These are phyloP conservation scores for Myodes glareolus DNA, from an alignment of 2,113 vertebrate species.

Conservation along the genomic window DNA sequence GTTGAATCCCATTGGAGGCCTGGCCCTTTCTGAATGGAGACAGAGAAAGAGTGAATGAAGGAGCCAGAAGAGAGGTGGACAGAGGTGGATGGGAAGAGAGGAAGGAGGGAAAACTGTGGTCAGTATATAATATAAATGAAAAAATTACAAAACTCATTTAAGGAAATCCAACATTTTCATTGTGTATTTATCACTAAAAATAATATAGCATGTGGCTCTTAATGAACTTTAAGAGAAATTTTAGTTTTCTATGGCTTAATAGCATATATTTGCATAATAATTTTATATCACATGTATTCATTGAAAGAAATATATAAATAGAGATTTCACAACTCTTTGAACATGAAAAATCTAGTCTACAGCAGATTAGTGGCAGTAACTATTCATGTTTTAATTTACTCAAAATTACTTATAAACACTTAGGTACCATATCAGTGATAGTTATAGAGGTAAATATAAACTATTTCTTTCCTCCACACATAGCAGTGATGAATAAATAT, in stretches of 20 bases:
- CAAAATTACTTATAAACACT: constrained; percentile 14
- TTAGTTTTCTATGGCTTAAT: constrained; percentile 40
- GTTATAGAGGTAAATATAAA: not conserved
- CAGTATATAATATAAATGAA: not conserved
- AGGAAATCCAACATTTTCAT: not conserved
- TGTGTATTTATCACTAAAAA: constrained; percentile 10
- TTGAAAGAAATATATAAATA: not conserved
- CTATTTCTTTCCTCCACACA: not conserved
- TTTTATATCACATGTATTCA: not conserved
- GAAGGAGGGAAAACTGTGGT: not conserved
- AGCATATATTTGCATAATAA: constrained; percentile 21
- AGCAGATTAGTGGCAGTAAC: not conserved
- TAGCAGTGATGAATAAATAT: constrained; percentile 34
- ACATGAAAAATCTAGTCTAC: not conserved
- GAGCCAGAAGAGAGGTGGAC: not conserved
- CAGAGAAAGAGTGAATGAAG: not conserved
- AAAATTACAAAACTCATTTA: not conserved
- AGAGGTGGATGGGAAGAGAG: not conserved
- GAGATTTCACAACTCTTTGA: not conserved
- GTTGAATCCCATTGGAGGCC: not conserved
- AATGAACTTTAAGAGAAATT: constrained; percentile 29
- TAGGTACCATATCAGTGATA: not conserved
- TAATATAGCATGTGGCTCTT: not conserved
- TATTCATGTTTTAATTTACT: constrained; percentile 9
- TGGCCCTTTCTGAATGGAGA: not conserved